These are phyloP conservation scores for Noctilio leporinus DNA, from an alignment of 2,113 vertebrate genomes.

Conservation along the genomic window DNA sequence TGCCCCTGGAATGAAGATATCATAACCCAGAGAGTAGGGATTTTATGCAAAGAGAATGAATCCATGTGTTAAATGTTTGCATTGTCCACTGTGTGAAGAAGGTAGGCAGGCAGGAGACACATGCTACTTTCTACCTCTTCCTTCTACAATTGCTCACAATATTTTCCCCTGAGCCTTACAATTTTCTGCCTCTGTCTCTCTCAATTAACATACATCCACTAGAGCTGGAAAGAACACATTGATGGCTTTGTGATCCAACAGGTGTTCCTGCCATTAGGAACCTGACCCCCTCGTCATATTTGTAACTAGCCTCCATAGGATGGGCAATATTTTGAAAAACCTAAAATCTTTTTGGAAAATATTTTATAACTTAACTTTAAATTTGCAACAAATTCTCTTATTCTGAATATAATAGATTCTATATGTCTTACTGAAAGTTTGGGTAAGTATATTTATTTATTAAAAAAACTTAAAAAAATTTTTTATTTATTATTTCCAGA, in stretches of 20 bases:
- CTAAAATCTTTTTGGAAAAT: not conserved
- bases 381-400: not conserved
- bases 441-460: not conserved
- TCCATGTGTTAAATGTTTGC: not conserved
- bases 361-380: not conserved
- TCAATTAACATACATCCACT: not conserved
- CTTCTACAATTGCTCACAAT: not conserved
- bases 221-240: not conserved
- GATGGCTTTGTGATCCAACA: not conserved
- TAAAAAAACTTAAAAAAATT: too few species aligned
- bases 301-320: not conserved
- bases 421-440: not conserved
- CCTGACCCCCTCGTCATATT: not conserved
- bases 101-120: not conserved
- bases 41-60: not conserved
- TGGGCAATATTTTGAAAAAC: not conserved
- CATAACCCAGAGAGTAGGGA: not conserved
- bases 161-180: not conserved
- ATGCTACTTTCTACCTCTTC: not conserved
- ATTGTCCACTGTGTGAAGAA: not conserved
- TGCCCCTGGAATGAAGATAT: not conserved
- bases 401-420: not conserved
- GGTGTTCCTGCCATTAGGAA: not conserved
- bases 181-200: not conserved
- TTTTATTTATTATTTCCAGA: too few species aligned